These are phyloP conservation scores for Limosa lapponica DNA, from an alignment of 2,797 vertebrate species.

Conservation along the genomic window DNA sequence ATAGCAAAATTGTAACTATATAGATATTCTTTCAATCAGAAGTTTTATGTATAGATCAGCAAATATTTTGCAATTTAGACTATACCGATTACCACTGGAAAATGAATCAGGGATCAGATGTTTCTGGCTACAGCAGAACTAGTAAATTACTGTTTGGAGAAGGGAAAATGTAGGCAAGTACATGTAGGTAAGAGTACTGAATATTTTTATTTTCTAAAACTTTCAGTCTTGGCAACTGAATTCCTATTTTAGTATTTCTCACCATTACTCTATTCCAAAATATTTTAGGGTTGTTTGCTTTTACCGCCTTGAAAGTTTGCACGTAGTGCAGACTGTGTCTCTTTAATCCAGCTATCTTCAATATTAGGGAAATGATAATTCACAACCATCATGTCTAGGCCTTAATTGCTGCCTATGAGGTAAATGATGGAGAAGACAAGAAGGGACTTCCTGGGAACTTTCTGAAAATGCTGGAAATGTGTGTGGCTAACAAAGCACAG, in stretches of 20 bases:
- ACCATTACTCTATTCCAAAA: background rate
- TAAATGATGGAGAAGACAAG: background rate
- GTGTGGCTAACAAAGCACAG: background rate
- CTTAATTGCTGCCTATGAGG: background rate
- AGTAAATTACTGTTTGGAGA: background rate
- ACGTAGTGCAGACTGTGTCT: background rate
- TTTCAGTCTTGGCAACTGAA: background rate
- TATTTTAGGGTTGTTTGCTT: background rate
- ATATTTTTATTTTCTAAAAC: background rate
- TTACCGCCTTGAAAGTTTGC: background rate
- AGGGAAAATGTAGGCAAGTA: background rate
- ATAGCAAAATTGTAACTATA: background rate
- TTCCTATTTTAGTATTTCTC: background rate
- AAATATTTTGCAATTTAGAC: background rate
- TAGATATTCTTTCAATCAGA: background rate
- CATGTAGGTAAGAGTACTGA: background rate
- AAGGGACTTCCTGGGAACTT: background rate
- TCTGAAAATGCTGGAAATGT: background rate
- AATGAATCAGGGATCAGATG: background rate
- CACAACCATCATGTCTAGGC: rapidly evolving
- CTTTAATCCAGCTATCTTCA: background rate
- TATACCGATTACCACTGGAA: background rate
- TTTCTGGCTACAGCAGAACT: background rate
- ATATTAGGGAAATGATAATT: background rate
- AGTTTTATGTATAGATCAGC: background rate